Evolutionary conservation across 2,797 vertebrate species (phyloP), one percentile per base, ranked within the genome.

Genomic region (Myiotriccus ornatus): DNA sequence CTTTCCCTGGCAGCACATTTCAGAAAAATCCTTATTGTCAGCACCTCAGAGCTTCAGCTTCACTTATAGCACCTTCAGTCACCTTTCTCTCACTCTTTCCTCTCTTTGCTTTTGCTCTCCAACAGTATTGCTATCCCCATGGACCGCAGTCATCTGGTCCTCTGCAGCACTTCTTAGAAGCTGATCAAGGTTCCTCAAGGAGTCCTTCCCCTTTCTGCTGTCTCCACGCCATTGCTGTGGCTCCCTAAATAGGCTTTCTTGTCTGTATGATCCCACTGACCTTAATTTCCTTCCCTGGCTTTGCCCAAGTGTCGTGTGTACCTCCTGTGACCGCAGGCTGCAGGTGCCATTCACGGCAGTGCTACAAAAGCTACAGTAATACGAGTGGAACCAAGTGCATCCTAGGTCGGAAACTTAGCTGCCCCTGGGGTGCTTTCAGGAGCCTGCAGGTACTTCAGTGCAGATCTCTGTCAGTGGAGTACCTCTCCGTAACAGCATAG

Each of bases 401-500:
- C 39, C 50, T n/a, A 34, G 28, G 28, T 25, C 2, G 1, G 18
- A 56, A 77, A 78, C 9, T 39, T 12, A 23, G n/a, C 44, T 56
- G 30, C 60, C 41, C 24, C 37, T 7, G 2, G 43, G 25, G 43
- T 0, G 0, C 18, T 81, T 67, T 49, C 34, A 60, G 62, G 69
- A 90, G n/a, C 73, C 56, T 84, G 59, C 44, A 81, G 79, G 19
- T n/a, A 46, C 37, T 86, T 90, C 87, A 49, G 32, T 21, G 21
- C 39, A 53, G 7, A 37, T 81, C 59, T 81, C 53, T 71, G 49
- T 35, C 53, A 43, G 41, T 17, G 46, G 30, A 81, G 17, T 5
- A 35, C 30, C 53, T 37, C 3, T 4, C 34, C 0, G 0, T 32
- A 67, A 44, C 0, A 4, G 24, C 49, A 35, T 30, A 53, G 6